Evolutionary conservation across 2,888 invertebrate species (phyloP).

Genomic region (Autographa gamma): DNA sequence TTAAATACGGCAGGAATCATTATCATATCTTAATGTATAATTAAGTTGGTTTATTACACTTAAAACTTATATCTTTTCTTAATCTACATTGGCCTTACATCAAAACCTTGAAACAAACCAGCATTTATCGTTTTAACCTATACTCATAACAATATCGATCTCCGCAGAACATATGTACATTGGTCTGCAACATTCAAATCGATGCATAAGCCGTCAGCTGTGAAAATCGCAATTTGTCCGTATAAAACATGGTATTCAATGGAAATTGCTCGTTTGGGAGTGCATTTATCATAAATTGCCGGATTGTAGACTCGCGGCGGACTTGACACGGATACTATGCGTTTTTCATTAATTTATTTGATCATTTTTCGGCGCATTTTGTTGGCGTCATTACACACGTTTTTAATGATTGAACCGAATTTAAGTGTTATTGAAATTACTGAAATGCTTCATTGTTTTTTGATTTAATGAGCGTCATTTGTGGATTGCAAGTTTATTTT

Average conservation of each 20-base stretch:
- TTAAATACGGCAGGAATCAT: no score
- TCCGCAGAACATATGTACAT: neutral
- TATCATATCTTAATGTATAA: no score
- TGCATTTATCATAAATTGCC: conserved; percentile 65
- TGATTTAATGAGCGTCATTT: neutral
- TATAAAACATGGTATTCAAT: conserved; percentile 48
- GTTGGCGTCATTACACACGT: conserved; percentile 3
- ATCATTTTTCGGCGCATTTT: conserved; percentile 32
- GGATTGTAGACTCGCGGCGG: conserved; percentile 52
- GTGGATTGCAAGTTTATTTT: neutral
- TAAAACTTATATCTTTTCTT: no score
- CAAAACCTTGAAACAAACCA: no score
- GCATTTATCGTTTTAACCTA: no score
- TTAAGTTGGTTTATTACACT: no score
- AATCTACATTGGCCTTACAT: no score
- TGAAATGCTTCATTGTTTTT: neutral
- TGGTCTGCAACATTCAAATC: conserved; percentile 19
- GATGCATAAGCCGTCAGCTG: conserved; percentile 34
- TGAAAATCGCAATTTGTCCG: conserved; percentile 47
- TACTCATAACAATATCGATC: neutral
- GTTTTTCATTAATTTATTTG: conserved; percentile 39
- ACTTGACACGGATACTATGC: conserved; percentile 37
- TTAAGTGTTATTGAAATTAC: neutral
- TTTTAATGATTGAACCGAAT: neutral
- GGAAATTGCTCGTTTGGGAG: conserved; percentile 60